Conservation (phyloP, 2,888 invertebrate species). For the Synanthedon myopaeformis region DNA sequence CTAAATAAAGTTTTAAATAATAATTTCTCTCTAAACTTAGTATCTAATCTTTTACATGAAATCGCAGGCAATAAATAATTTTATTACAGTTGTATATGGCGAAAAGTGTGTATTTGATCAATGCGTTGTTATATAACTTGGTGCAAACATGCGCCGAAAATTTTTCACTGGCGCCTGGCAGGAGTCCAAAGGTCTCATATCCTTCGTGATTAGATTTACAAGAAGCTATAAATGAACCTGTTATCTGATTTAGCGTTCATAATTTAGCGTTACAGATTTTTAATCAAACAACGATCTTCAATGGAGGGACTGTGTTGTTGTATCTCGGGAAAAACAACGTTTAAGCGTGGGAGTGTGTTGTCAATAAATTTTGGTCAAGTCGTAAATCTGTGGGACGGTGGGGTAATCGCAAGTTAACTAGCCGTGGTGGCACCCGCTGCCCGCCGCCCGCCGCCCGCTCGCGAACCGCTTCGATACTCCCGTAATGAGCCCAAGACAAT, state of each 20-base stretch:
- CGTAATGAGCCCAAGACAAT: constrained; percentile 51
- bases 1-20: no score
- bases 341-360: constrained; percentile 4
- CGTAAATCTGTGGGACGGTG: constrained; percentile 17
- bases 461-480: constrained; percentile 27
- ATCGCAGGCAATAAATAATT: not conserved
- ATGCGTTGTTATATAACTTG: constrained; percentile 10
- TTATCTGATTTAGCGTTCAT: no score
- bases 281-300: no score
- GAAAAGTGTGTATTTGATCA: not conserved
- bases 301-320: not conserved
- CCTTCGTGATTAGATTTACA: not conserved
- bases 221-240: not conserved
- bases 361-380: constrained; percentile 17
- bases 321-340: not conserved
- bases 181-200: constrained; percentile 14
- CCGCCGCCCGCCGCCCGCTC: constrained; percentile 13
- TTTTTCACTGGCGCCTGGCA: constrained; percentile 20
- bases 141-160: constrained; percentile 17
- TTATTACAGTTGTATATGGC: not conserved
- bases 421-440: constrained; percentile 23
- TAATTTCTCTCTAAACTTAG: no score
- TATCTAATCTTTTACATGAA: no score
- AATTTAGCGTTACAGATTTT: no score
- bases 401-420: constrained; percentile 38